A percentile compares a stretch with the other conserved stretches of the same genome.
Conservation (phyloP, 1,140 invertebrate genomes). For the Leucophenga varia region DNA sequence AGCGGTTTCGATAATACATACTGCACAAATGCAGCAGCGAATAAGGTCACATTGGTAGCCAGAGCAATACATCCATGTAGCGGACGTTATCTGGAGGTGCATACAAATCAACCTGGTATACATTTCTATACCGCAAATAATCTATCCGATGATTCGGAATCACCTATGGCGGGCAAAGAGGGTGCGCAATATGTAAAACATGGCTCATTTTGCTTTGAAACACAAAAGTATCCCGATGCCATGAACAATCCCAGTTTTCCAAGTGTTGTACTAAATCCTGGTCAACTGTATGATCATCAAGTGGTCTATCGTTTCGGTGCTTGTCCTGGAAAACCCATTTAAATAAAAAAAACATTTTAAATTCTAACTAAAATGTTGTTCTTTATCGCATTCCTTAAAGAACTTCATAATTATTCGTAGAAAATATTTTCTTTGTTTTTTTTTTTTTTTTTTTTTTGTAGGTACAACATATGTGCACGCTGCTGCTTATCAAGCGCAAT, state of each 20-base stretch:
- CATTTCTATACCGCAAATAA: conserved; percentile 86
- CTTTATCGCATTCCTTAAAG: too few relatives aligned
- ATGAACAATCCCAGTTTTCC: conserved; percentile 84
- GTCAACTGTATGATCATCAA: conserved; percentile 67
- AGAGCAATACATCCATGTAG: conserved; percentile 68
- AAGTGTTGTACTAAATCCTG: conserved; percentile 69
- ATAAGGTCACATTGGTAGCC: conserved; percentile 33
- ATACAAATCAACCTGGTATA: conserved; percentile 83
- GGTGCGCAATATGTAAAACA: conserved; percentile 72
- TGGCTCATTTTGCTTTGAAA: conserved; percentile 84
- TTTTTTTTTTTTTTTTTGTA: too few relatives aligned
- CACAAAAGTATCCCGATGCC: conserved; percentile 90
- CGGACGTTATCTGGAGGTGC: conserved; percentile 75
- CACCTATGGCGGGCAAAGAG: conserved; percentile 67
- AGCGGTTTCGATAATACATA: conserved; percentile 78
- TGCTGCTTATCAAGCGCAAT: too few relatives aligned
- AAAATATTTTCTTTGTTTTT: too few relatives aligned
- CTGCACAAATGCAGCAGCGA: conserved; percentile 59
- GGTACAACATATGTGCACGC: too few relatives aligned
- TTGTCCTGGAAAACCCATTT: too few relatives aligned
- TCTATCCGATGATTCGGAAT: conserved; percentile 61
- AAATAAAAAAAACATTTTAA: too few relatives aligned
- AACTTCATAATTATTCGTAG: too few relatives aligned
- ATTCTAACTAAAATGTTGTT: too few relatives aligned
- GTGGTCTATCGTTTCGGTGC: conserved; percentile 64